Evolutionary conservation across 2,113 vertebrate species (phyloP).

Genomic region (Channa argus): DNA sequence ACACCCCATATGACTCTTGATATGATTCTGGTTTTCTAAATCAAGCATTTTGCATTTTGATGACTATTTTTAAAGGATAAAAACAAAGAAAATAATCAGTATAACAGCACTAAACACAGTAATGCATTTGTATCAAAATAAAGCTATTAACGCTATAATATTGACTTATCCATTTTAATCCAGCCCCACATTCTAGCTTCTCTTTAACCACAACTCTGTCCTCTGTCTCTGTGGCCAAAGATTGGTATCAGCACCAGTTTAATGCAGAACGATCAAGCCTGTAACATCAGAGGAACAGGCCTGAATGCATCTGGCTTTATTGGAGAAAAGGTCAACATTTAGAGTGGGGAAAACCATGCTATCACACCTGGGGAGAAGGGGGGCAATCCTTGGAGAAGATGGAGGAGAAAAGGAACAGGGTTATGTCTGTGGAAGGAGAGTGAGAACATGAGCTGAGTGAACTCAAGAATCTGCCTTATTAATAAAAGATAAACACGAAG

Average conservation of each 20-base stretch:
- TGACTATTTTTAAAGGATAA: neutral
- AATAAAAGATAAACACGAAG: constrained; percentile 38
- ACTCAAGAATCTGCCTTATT: constrained; percentile 16
- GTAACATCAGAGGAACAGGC: constrained; percentile 67
- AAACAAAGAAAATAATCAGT: neutral
- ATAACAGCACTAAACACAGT: neutral
- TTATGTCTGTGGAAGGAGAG: constrained; percentile 31
- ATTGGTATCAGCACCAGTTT: constrained; percentile 68
- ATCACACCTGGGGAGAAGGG: constrained; percentile 68
- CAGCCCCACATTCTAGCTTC: constrained; percentile 2
- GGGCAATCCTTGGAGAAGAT: constrained; percentile 40
- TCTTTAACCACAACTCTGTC: constrained; percentile 27
- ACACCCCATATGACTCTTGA: neutral
- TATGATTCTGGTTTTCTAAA: neutral
- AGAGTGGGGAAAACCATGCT: constrained; percentile 70
- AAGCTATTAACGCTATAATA: neutral
- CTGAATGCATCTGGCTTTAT: constrained; percentile 69
- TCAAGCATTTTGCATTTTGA: neutral
- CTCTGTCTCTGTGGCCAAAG: constrained; percentile 50
- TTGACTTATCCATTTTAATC: constrained; percentile 30
- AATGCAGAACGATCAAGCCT: constrained; percentile 63
- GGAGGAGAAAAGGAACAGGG: constrained; percentile 9
- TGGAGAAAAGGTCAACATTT: constrained; percentile 82
- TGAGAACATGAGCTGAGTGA: constrained; percentile 7
- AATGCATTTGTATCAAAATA: neutral